Evolutionary conservation across 2,797 vertebrate genomes (phyloP).

Genomic region (Emys orbicularis): DNA sequence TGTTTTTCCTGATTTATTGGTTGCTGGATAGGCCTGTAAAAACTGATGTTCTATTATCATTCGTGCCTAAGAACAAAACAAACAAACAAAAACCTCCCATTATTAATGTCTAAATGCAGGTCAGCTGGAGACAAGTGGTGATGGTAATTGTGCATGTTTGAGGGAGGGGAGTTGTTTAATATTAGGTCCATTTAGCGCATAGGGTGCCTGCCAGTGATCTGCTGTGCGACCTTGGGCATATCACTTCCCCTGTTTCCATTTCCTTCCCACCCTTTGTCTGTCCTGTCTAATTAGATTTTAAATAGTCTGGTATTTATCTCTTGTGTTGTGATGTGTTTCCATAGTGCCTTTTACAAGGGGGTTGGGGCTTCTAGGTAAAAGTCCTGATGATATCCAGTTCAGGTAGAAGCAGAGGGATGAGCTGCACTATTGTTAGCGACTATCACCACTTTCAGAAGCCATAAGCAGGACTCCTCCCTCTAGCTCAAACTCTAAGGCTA

Average conservation of each 20-base stretch:
- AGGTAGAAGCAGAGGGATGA: fast-evolving
- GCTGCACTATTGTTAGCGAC: neutral
- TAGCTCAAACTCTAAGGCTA: too few relatives aligned
- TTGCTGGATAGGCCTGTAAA: neutral
- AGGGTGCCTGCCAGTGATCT: neutral
- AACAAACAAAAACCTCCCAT: neutral
- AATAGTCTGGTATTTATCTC: neutral
- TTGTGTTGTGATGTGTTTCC: neutral
- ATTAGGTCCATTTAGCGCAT: neutral
- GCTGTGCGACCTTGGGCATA: neutral
- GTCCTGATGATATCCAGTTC: neutral
- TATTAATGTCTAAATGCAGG: neutral
- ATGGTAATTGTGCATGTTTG: neutral
- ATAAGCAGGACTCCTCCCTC: neutral
- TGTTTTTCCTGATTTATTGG: slow-evolving; percentile 17
- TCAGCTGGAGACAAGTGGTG: neutral
- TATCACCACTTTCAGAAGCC: neutral
- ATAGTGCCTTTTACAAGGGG: neutral
- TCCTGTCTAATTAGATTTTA: neutral
- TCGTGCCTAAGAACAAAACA: neutral
- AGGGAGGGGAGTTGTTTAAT: fast-evolving
- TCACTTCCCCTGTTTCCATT: neutral
- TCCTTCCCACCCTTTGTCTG: neutral
- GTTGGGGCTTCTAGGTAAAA: neutral
- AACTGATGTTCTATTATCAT: neutral